Conservation (phyloP, 92 coral and sea anemone species). For the Ricordea florida region DNA sequence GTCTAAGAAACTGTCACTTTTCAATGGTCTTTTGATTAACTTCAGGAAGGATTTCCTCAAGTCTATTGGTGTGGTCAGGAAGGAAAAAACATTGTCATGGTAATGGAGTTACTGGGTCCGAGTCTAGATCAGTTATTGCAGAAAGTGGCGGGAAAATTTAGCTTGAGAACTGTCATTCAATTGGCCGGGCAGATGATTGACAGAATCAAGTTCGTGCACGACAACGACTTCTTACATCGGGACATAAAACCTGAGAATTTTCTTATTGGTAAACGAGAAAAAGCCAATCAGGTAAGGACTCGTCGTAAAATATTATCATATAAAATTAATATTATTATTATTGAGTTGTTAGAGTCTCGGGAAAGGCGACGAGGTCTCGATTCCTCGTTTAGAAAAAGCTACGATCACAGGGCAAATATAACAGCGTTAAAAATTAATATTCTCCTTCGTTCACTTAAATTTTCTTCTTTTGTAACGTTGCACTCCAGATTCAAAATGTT, state of each 20-base stretch:
- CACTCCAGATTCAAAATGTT: too few species aligned
- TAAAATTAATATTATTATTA: too few species aligned
- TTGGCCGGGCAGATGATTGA: conserved; percentile 79
- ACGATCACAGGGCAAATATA: too few species aligned
- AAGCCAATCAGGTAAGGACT: conserved; percentile 25
- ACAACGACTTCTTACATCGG: conserved; percentile 68
- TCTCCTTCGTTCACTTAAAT: too few species aligned
- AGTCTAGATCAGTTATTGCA: conserved; percentile 56
- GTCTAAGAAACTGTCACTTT: too few species aligned
- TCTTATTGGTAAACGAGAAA: conserved; percentile 62
- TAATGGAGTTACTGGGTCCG: conserved; percentile 72
- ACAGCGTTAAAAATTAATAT: too few species aligned
- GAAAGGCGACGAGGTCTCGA: background rate
- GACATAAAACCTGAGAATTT: conserved; percentile 84
- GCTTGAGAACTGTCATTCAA: conserved; percentile 64
- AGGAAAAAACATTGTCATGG: conserved; percentile 51
- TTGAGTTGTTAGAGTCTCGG: too few species aligned
- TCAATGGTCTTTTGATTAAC: background rate
- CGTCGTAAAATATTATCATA: background rate
- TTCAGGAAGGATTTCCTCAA: conserved; percentile 45
- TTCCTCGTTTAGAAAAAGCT: too few species aligned
- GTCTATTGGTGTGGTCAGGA: conserved; percentile 78
- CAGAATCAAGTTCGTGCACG: conserved; percentile 66
- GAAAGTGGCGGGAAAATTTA: conserved; percentile 46
- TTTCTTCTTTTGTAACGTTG: too few species aligned